Evolutionary conservation across 2,113 vertebrate species (phyloP), one percentile per base, ranked within the genome.

Genomic region (Charina bottae): DNA sequence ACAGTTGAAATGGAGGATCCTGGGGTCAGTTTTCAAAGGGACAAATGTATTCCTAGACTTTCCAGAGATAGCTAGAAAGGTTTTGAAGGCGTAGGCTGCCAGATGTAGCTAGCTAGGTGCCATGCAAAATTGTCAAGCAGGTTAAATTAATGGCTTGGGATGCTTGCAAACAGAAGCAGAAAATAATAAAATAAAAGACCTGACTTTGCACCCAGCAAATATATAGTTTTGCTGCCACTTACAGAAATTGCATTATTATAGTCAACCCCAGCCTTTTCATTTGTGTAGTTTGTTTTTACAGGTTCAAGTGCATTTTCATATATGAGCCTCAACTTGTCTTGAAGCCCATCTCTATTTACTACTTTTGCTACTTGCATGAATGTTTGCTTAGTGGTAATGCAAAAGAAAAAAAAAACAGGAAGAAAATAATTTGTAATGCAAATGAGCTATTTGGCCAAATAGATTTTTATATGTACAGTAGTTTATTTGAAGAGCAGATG

Each of bases 21-120:
- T 88, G 90, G 24, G 58, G 64, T 58, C 85, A n/a, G 8, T 17
- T 60, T 92, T 88, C 68, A 88, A 88, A 83, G 26, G 42, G 11
- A 53, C 6, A 13, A n/a, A 88, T 49, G 55, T 83, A 58, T 91
- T 88, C 54, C 33, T 78, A 46, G 55, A 26, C 55, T 88, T 88
- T 53, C 64, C 56, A 59, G 42, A 83, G 85, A 53, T 21, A 88
- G 91, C 55, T 28, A 83, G 37, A 2, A 60, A 60, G 3, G 42
- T 72, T 88, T 88, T 83, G 55, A 92, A 92, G 68, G 37, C 55
- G 28, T 83, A 83, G 68, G 21, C 33, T 87, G 90, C 62, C 53
- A 58, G 33, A 49, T 78, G 59, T 55, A 21, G 62, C 49, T 54
- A 68, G 84, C 21, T 42, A 37, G 53, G 56, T 72, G n/a, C 59